These are phyloP conservation scores for Hippasteria phrygiana DNA, from an alignment of 53 echinoderm and acorn worm species.

Conservation along the genomic window DNA sequence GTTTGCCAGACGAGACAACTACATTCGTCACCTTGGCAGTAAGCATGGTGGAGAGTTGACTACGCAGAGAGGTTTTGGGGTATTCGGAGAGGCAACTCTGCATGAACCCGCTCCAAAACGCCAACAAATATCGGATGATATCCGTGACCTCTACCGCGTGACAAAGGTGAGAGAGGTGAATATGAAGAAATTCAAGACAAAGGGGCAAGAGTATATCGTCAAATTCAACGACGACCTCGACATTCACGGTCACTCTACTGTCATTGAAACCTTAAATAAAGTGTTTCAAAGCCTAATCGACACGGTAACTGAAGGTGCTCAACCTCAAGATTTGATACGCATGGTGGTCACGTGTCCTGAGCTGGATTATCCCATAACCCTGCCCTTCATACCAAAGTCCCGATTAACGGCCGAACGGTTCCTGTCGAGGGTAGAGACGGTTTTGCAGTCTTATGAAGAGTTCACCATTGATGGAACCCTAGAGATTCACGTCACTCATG, in stretches of 20 bases:
- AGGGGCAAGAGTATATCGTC: constrained; percentile 15
- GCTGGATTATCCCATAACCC: constrained; percentile 18
- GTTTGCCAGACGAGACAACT: constrained; percentile 49
- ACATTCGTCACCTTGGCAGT: constrained; percentile 20
- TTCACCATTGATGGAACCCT: constrained; percentile 20
- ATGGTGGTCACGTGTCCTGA: constrained; percentile 25
- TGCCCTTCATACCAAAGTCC: constrained; percentile 21
- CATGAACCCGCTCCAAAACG: constrained; percentile 30
- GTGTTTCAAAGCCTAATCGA: constrained; percentile 24
- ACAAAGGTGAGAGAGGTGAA: not conserved
- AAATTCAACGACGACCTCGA: constrained; percentile 33
- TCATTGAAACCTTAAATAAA: not conserved
- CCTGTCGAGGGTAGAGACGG: constrained; percentile 24
- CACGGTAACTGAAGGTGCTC: constrained; percentile 16
- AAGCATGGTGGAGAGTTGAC: not conserved
- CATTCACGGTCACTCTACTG: not conserved
- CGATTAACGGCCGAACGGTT: constrained; percentile 36
- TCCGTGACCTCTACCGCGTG: constrained; percentile 25
- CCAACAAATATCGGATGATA: not conserved
- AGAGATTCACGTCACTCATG: constrained; percentile 14
- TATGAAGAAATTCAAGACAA: constrained; percentile 41
- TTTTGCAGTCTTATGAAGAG: too few relatives aligned
- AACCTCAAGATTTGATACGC: constrained; percentile 41
- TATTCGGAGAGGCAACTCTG: not conserved
- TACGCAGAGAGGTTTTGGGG: constrained; percentile 19